Evolutionary conservation across 2,888 invertebrate genomes (phyloP).

Genomic region (Cosmia pyralina): DNA sequence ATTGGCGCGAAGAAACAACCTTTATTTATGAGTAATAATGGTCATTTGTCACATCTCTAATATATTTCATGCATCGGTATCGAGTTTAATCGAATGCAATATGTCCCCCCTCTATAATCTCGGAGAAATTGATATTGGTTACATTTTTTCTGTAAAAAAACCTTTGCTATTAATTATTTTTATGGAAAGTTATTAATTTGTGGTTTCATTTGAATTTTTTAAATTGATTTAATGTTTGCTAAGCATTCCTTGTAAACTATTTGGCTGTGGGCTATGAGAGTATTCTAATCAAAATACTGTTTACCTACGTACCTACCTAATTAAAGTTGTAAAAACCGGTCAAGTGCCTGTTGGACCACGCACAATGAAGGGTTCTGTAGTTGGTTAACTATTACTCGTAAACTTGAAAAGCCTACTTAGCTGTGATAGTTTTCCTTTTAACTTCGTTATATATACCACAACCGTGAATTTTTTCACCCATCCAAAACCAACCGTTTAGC

Average conservation of each 20-base stretch:
- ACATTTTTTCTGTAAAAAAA: constrained; percentile 38
- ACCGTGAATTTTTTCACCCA: too few relatives aligned
- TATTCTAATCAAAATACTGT: constrained; percentile 10
- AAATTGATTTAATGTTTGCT: constrained; percentile 32
- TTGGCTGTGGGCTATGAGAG: neutral
- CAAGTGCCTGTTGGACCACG: too few relatives aligned
- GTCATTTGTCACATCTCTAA: constrained; percentile 73
- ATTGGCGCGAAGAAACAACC: constrained; percentile 65
- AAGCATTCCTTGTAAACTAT: constrained; percentile 13
- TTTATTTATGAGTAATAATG: constrained; percentile 78
- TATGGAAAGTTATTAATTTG: constrained; percentile 28
- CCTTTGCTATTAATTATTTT: constrained; percentile 34
- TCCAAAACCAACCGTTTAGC: too few relatives aligned
- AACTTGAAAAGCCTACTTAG: too few relatives aligned
- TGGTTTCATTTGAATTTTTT: constrained; percentile 24
- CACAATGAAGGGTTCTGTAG: too few relatives aligned
- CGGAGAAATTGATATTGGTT: constrained; percentile 47
- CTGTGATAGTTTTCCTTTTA: too few relatives aligned
- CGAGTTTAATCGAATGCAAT: constrained; percentile 73
- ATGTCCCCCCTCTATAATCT: constrained; percentile 41
- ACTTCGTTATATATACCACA: too few relatives aligned
- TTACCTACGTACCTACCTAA: neutral
- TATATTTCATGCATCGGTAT: constrained; percentile 67
- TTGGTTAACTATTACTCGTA: too few relatives aligned
- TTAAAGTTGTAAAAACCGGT: neutral